Base-by-base conservation (phyloP, 2,888 invertebrate species). In the Agonum fuliginosum region DNA sequence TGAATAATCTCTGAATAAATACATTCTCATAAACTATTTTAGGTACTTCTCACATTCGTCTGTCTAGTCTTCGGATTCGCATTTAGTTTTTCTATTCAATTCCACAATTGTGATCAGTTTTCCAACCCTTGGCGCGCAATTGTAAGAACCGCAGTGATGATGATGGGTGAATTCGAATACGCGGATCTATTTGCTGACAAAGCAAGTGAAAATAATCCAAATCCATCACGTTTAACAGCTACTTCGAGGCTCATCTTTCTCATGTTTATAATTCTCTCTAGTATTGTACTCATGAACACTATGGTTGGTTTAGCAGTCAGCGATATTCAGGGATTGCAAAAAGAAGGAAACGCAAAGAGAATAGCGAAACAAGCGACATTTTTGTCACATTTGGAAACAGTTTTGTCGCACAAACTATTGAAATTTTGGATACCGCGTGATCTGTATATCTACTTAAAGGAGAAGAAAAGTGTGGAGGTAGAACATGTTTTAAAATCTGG, bases 81-180 rank as follows among this genome's bases (percentile, higher is more conserved):
- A 34, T 83, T 90, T 70, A 89, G 89, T 82, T 90, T 90, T 82
- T 87, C 87, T 27, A 86, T 90, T 71, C 86, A 89, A 80, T 90
- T 90, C 81, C 86, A 87, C 79, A 84, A 83, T 78, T 84, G 84
- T 67, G 83, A 84, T 20, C 84, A 87, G 80, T 89, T 89, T 78
- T 80, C 81, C 6, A 83, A 86, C 81, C 87, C 87, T 0, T 86
- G 86, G 83, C 83, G 84, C 14, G 83, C 88, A 3, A 78, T 90
- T 41, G 85, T 89, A 34, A 88, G 88, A 81, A 90, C 89, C 14
- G 84, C 88, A 41, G 90, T 90, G 37, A 90, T 90, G 90, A 90
- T 90, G 89, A 89, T 88, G 84, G 90, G 90, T 17, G 90, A 90
- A 82, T 88, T 88, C 80, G 88, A 89, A 80, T 89, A 89, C 81